phyloP scores from a whole-genome alignment of 2,797 vertebrate genomes.

The Alectoris magna region DNA sequence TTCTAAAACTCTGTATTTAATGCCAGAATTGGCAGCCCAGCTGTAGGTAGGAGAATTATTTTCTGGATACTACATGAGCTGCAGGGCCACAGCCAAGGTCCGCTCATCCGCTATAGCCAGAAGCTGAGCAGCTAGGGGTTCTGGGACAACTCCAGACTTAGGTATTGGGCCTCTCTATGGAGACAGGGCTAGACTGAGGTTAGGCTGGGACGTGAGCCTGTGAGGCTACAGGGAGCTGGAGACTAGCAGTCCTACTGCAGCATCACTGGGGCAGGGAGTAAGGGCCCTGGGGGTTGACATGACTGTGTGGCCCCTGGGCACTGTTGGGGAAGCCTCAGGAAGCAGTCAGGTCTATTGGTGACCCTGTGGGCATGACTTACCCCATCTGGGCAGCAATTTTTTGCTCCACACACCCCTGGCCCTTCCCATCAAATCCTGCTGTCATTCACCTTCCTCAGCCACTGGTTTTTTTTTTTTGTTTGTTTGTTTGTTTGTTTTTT shows the following conservation, averaged over 20 bases:
- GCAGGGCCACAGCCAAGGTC: not conserved
- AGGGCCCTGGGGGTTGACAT: not conserved
- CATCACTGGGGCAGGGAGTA: too few relatives aligned
- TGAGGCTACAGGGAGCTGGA: not conserved
- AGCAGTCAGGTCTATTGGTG: not conserved
- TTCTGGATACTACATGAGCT: not conserved
- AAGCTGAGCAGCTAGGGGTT: not conserved
- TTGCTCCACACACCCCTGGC: not conserved
- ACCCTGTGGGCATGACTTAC: not conserved
- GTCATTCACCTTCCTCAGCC: not conserved
- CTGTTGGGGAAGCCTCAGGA: fast-evolving
- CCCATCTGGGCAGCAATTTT: not conserved
- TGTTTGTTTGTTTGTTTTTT: too few relatives aligned
- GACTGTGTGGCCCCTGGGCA: not conserved
- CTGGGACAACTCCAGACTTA: not conserved
- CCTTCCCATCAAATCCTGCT: not conserved
- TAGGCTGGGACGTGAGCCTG: fast-evolving
- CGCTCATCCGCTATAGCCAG: not conserved
- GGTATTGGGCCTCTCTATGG: fast-evolving
- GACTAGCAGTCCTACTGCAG: fast-evolving
- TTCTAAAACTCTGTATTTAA: not conserved
- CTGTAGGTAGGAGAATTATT: not conserved
- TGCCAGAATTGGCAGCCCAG: not conserved
- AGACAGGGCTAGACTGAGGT: fast-evolving
- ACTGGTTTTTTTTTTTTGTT: not conserved